phyloP scores from a whole-genome alignment of 2,888 invertebrate genomes.

The Brachypalpus laphriformis region DNA sequence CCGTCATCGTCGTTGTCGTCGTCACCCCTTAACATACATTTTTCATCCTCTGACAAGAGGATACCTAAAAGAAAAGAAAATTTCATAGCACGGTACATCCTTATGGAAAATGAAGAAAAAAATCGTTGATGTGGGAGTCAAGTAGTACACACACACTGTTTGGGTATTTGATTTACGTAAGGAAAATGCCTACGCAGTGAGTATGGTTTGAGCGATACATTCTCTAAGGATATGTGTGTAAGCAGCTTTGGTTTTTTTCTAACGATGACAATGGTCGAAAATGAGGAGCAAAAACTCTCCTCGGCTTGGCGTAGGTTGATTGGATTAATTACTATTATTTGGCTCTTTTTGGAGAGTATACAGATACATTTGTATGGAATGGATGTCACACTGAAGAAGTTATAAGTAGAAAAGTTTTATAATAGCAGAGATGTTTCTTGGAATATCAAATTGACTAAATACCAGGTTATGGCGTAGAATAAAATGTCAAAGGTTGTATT shows the following conservation, averaged over 20 bases:
- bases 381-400: conserved; percentile 12
- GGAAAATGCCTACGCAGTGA: conserved; percentile 9
- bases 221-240: not conserved
- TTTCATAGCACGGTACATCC: not conserved
- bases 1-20: not conserved
- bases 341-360: not conserved
- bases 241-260: conserved; percentile 8
- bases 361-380: not conserved
- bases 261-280: not conserved
- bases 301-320: conserved; percentile 24
- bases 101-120: not conserved
- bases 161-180: conserved; percentile 10
- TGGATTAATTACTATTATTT: conserved; percentile 61
- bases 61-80: conserved; percentile 6
- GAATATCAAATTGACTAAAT: conserved; percentile 48
- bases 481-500: conserved; percentile 32
- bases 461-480: not conserved
- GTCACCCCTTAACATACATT: conserved; percentile 59
- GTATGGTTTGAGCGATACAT: not conserved
- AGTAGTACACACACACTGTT: not conserved
- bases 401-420: conserved; percentile 24
- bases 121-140: not conserved
- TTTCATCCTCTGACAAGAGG: conserved; percentile 29
- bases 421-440: not conserved
- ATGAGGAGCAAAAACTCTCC: not conserved